Percentiles rank a stretch among this genome's conserved stretches.
These are phyloP conservation scores for Linnaemya vulpina DNA, from an alignment of 2,888 invertebrate species.

Conservation along the genomic window DNA sequence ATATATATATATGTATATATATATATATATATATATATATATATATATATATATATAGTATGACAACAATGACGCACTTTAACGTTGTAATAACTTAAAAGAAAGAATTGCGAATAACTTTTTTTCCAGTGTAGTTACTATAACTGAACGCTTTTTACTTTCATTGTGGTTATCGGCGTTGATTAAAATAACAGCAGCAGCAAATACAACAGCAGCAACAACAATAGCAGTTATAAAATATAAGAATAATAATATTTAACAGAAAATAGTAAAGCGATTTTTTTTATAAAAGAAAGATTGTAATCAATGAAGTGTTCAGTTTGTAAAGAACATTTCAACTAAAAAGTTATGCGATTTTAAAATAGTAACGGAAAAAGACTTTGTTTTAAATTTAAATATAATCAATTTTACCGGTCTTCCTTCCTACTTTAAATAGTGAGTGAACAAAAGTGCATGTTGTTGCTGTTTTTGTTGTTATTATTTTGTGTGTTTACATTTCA, in stretches of 20 bases:
- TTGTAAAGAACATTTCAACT: conserved; percentile 46
- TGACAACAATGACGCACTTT: no score
- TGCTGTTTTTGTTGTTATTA: neutral
- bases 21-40: no score
- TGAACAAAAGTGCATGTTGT: neutral
- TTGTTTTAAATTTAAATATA: conserved; percentile 3
- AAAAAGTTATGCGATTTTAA: conserved; percentile 20
- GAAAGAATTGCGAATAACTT: no score
- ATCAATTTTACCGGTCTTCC: neutral
- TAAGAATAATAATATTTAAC: neutral
- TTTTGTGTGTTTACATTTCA: neutral
- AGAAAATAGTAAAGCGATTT: conserved; percentile 20
- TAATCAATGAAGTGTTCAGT: conserved; percentile 46
- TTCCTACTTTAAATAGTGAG: neutral
- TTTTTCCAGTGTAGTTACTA: no score
- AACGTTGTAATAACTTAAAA: no score
- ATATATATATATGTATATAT: no score
- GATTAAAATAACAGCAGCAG: conserved; percentile 37
- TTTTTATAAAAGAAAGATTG: conserved; percentile 49
- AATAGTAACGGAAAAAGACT: conserved; percentile 25
- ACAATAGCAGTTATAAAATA: neutral
- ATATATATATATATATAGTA: no score
- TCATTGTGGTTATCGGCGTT: conserved; percentile 50
- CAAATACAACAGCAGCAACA: conserved; percentile 19
- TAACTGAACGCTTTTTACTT: neutral